Base-by-base conservation (phyloP, 1,140 invertebrate species). In the Sipha flava region DNA sequence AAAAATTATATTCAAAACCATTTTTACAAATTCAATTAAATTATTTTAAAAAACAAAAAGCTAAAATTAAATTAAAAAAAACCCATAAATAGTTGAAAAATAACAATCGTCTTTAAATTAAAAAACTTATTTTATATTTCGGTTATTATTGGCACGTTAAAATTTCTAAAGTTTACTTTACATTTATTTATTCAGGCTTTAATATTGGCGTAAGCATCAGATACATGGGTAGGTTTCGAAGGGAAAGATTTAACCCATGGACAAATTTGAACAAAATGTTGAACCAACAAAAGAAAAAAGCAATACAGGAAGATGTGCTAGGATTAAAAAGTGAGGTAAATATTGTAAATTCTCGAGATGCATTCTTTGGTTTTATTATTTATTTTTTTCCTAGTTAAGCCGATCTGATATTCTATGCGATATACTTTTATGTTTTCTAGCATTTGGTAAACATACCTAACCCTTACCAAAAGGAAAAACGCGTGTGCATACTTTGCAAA, bases 401-500 rank as follows among this genome's bases (percentile, higher is more conserved):
- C 29, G 47, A 29, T 10, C 6, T 66, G 14, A 18, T 31, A n/a
- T 29, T 47, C 14, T 47, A 26, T 66, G 12, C 16, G 37, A 23
- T 43, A 43, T 23, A 26, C 23, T 66, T 68, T 2, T 21, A 37
- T 80, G 7, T 23, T 59, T 81, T 83, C 43, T 70, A 83, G 83
- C 83, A 83, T 81, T 80, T 83, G 14, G 73, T 62, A 14, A 88
- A 91, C 70, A 89, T 94, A 83, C 85, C 89, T 80, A 97, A 97
- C 88, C 96, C 96, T 0, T 98, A 90, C 83, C 86, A 91, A 84
- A 92, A 91, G 83, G 90, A 92, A 80, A 89, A 87, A 79, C 86
- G 85, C 14, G 84, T 90, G 83, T 98, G 97, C 83, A 90, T 98
- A 81, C 85, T 98, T n/a, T 98, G 97, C 86, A 90, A 92, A 86